Evolutionary conservation across 1,140 invertebrate genomes (phyloP).

Genomic region (Drosophila ambigua): DNA sequence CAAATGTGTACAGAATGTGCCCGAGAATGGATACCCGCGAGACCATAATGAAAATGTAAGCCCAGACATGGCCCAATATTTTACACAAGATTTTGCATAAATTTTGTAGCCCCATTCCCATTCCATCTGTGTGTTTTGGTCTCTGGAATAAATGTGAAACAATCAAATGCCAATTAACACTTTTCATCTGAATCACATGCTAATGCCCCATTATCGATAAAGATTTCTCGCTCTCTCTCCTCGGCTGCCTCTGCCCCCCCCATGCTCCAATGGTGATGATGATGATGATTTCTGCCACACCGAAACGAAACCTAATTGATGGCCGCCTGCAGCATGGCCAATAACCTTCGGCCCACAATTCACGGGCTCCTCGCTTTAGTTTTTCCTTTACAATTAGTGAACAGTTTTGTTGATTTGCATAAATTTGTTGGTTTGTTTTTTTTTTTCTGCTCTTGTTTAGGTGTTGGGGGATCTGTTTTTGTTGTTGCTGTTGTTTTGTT

Average conservation of each 20-base stretch:
- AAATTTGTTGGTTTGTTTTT: conserved; percentile 35
- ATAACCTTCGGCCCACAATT: conserved; percentile 34
- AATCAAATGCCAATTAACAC: conserved; percentile 65
- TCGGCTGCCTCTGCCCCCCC: not conserved
- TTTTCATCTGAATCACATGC: conserved; percentile 36
- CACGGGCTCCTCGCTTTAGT: conserved; percentile 16
- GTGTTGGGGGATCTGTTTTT: conserved; percentile 1
- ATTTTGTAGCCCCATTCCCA: conserved; percentile 10
- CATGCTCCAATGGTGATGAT: not conserved
- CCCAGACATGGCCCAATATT: conserved; percentile 45
- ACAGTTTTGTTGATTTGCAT: conserved; percentile 59
- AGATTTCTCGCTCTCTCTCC: conserved; percentile 21
- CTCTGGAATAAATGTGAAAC: conserved; percentile 34
- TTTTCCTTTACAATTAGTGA: conserved; percentile 51
- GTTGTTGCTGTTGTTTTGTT: conserved; percentile 43
- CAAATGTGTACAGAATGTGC: conserved; percentile 51
- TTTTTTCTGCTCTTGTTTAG: conserved; percentile 22
- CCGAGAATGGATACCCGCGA: conserved; percentile 1
- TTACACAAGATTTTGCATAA: conserved; percentile 51
- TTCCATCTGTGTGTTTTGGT: no score
- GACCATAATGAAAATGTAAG: conserved; percentile 70
- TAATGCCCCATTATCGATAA: conserved; percentile 46
- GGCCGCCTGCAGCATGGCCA: conserved; percentile 33
- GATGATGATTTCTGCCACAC: no score
- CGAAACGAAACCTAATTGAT: conserved; percentile 38